Evolutionary conservation across 2,113 vertebrate genomes (phyloP), one percentile per base, ranked within the genome.

Genomic region (Dipodomys stephensi): DNA sequence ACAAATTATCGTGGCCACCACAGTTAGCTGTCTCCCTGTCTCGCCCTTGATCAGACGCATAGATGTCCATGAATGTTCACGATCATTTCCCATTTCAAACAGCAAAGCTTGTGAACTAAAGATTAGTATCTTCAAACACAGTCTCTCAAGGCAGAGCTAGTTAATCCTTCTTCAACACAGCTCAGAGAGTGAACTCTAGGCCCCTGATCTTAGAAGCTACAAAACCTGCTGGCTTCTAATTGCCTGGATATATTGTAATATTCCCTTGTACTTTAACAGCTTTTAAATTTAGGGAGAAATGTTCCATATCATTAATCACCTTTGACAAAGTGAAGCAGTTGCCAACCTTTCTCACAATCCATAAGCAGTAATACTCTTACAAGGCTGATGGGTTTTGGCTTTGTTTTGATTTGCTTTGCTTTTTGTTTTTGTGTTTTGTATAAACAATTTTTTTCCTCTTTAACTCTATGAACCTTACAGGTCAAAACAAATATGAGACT

Each of bases 41-140:
- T 72, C 16, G 7, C 8, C 44, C 93, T 90, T 73, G 62, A 88
- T 81, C 39, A 86, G 44, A 74, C 23, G 67, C 71, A 53, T 16
- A 39, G 83, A 72, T n/a, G n/a, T 74, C 44, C 74, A 53, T 4
- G 35, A 89, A 74, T n/a, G 44, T 68, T 87, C 35, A 30, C 15
- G 72, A 77, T 87, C 76, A 72, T 28, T 82, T 94, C 44, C 22
- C n/a, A 30, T 91, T 86, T 91, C 91, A 62, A 85, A 87, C 11
- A 81, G 57, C 6, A 76, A 30, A 22, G 67, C 28, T 69, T 83
- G 62, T n/a, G 30, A 94, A 77, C 1, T 46, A 76, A 85, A 87
- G 64, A 32, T 2, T 28, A 64, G 18, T 18, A 53, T 92, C 82
- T 93, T 91, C 27, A 74, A 74, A 88, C 44, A 91, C 6, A 93